Conservation (phyloP, 2,113 vertebrate species). For the Zosterops japonicus region DNA sequence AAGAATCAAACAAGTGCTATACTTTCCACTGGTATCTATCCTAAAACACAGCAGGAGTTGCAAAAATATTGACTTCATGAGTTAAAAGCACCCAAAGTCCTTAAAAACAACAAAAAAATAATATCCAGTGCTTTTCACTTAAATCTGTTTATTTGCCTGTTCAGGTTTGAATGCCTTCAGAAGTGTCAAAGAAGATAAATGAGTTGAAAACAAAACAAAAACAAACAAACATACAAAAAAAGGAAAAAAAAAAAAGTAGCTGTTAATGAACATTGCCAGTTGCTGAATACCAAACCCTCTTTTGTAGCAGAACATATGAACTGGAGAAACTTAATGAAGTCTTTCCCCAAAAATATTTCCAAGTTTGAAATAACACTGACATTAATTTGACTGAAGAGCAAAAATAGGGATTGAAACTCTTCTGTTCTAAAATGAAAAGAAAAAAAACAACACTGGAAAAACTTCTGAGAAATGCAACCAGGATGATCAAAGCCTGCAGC, state of each 20-base stretch:
- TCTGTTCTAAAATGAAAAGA: background rate
- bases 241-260: background rate
- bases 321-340: background rate
- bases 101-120: background rate
- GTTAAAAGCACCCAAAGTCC: background rate
- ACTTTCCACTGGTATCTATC: background rate
- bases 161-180: background rate
- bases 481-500: background rate
- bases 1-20: background rate
- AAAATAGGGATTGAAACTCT: background rate
- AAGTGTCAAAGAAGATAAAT: background rate
- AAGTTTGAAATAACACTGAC: background rate
- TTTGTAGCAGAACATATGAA: background rate
- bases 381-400: background rate
- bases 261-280: background rate
- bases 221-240: background rate
- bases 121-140: background rate
- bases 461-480: background rate
- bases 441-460: background rate
- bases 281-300: background rate
- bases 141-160: background rate
- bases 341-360: background rate
- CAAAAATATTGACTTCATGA: background rate
- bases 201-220: background rate
- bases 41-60: background rate